phyloP scores from a whole-genome alignment of 2,888 invertebrate genomes.

The Hypselothyrea guttata region DNA sequence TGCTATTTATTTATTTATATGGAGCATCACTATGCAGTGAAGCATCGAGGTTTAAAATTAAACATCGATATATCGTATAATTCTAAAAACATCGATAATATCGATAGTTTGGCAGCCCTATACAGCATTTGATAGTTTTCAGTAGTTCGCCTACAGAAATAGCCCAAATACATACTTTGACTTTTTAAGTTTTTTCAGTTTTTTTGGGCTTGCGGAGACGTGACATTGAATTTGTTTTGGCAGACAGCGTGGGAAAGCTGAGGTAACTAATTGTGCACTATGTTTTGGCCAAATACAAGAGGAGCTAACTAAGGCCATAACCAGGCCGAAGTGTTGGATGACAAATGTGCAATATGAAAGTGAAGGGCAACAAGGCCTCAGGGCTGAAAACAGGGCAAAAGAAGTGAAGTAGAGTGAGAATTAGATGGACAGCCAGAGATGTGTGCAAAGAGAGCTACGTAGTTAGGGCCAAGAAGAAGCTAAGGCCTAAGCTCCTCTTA shows the following conservation, averaged over 20 bases:
- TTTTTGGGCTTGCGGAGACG: slow-evolving; percentile 24
- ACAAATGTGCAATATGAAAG: slow-evolving; percentile 34
- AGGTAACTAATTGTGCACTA: slow-evolving; percentile 29
- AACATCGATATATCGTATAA: too few species aligned
- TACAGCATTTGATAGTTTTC: too few species aligned
- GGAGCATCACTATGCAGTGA: too few species aligned
- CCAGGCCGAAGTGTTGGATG: slow-evolving; percentile 42
- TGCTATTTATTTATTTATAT: too few species aligned
- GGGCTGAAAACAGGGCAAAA: too few species aligned
- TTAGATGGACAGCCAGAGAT: not conserved
- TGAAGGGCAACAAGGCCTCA: slow-evolving; percentile 18
- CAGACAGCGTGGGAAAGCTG: slow-evolving; percentile 56
- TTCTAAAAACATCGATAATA: too few species aligned
- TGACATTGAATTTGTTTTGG: slow-evolving; percentile 64
- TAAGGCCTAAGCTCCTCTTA: slow-evolving; percentile 1
- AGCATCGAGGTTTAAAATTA: too few species aligned
- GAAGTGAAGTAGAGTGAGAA: too few species aligned
- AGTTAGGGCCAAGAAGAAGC: too few species aligned
- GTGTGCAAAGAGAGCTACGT: too few species aligned
- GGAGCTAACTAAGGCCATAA: slow-evolving; percentile 15
- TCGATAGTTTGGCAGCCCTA: too few species aligned
- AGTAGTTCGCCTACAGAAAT: slow-evolving; percentile 61
- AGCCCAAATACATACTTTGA: slow-evolving; percentile 5
- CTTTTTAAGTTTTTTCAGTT: slow-evolving; percentile 10
- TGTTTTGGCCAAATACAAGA: slow-evolving; percentile 14